Evolutionary conservation across 2,797 vertebrate species (phyloP), one percentile per base, ranked within the genome.

Genomic region (Spinus pinus): DNA sequence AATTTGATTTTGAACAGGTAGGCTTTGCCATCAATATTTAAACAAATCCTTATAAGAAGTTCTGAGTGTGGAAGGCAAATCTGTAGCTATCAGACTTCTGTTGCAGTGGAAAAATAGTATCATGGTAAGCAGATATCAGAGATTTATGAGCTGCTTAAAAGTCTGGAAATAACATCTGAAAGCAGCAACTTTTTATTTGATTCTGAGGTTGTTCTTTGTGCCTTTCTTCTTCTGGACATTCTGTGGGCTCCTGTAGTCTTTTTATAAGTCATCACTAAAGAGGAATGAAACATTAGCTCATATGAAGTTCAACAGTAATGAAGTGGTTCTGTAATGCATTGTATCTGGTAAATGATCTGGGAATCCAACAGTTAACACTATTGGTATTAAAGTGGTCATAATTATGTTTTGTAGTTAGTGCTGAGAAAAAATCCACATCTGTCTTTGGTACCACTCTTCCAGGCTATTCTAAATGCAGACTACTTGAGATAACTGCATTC

Each of bases 401-500:
- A 86, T 42, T 79, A 54, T 14, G 28, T 89, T 97, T 95, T 95
- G 71, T 80, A 93, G 81, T 90, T 74, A 88, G 65, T 78, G 53
- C 57, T 74, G 69, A 66, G 30, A 46, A 25, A 62, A 90, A 65
- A 78, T 19, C 90, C 49, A 90, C 31, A 78, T 91, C 39, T 89
- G 42, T 31, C 41, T 75, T 67, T 49, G 20, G 31, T 89, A 91
- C 42, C 79, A 46, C 58, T 33, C 25, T 91, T 93, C 65, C 51
- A 80, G 35, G 21, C 19, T 15, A 35, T 54, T 54, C 73, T 91
- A 96, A 96, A 88, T 73, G 53, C 42, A 93, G 75, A 88, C 46
- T 69, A 70, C 41, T 12, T 35, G 42, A 81, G 58, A 74, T 91
- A 96, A 97, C 96, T 94, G 81, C 46, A 74, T 90, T 90, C 53